These are phyloP conservation scores for Empis livida DNA, from an alignment of 2,888 invertebrate species.

Conservation along the genomic window DNA sequence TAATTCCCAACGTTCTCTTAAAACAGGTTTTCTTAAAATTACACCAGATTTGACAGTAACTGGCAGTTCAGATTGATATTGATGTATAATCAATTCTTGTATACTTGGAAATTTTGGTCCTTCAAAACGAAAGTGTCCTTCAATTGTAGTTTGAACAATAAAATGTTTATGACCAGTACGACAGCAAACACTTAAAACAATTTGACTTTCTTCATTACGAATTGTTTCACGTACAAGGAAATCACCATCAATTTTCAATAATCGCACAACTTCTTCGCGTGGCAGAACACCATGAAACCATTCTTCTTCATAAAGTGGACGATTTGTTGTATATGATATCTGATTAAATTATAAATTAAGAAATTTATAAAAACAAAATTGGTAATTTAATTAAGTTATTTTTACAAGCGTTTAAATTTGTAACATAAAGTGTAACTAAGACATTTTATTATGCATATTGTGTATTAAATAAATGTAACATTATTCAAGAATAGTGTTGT, in stretches of 20 bases:
- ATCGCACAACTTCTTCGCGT: conserved; percentile 84
- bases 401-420: background rate
- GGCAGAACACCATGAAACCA: conserved; percentile 97
- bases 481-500: too few species aligned
- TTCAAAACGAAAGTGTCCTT: conserved; percentile 88
- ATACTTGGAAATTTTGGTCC: conserved; percentile 89
- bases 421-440: too few species aligned
- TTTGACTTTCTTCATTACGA: conserved; percentile 80
- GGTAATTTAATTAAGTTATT: background rate
- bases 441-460: too few species aligned
- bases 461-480: too few species aligned
- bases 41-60: conserved; percentile 90
- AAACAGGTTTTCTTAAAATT: conserved; percentile 71
- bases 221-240: conserved; percentile 89
- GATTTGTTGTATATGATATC: conserved; percentile 41
- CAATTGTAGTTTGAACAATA: conserved; percentile 87
- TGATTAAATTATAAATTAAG: conserved; percentile 13
- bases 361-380: background rate
- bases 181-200: conserved; percentile 85
- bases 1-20: conserved; percentile 86
- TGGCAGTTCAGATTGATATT: conserved; percentile 71
- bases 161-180: conserved; percentile 97
- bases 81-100: conserved; percentile 80
- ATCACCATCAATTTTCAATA: conserved; percentile 85
- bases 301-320: conserved; percentile 76